Evolutionary conservation across 2,888 invertebrate genomes (phyloP).

Genomic region (Odontomyia ornata): DNA sequence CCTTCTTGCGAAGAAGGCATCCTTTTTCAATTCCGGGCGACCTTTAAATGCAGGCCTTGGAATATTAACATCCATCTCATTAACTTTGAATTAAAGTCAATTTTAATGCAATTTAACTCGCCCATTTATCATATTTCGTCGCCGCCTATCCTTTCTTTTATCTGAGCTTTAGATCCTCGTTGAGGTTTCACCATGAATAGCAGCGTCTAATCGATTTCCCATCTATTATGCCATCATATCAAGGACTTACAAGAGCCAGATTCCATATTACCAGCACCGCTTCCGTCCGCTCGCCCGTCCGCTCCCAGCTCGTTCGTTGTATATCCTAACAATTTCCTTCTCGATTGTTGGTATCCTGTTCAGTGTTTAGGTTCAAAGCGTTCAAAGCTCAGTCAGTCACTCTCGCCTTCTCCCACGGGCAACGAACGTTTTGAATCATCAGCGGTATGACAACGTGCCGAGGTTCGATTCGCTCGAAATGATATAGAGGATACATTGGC

Average conservation of each 20-base stretch:
- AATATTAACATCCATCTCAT: slow-evolving; percentile 6
- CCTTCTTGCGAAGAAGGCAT: too few species aligned
- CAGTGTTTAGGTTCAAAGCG: not conserved
- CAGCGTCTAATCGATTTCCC: not conserved
- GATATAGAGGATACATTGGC: not conserved
- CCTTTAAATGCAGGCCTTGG: not conserved
- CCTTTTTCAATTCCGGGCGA: not conserved
- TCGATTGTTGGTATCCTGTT: slow-evolving; percentile 4
- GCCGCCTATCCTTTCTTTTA: not conserved
- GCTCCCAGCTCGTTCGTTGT: not conserved
- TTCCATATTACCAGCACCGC: not conserved
- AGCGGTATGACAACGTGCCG: too few species aligned
- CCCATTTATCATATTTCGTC: not conserved
- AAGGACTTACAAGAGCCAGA: not conserved
- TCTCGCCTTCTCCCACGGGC: too few species aligned
- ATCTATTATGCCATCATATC: not conserved
- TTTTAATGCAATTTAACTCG: slow-evolving; percentile 9
- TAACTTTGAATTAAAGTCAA: slow-evolving; percentile 19
- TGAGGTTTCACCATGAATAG: not conserved
- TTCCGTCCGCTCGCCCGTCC: not conserved
- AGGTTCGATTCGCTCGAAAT: not conserved
- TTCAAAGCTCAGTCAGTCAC: not conserved
- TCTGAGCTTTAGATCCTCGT: not conserved
- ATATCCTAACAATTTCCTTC: slow-evolving; percentile 3
- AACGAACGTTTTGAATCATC: too few species aligned